Conservation (phyloP, 1,140 invertebrate species). For the Sycobia sp. region DNA sequence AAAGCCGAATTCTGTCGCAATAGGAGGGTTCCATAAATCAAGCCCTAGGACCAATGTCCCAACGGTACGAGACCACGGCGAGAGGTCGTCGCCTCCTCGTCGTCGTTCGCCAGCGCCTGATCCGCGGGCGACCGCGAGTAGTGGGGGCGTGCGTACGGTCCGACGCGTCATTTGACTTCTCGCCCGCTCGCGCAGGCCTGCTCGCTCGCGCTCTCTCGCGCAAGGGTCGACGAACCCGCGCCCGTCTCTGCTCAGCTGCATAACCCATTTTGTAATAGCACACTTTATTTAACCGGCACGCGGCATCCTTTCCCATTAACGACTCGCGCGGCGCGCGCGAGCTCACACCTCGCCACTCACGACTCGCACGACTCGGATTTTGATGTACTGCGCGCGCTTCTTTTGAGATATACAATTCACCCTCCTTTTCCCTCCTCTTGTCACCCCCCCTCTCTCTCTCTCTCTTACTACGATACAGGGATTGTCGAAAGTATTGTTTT, state of each 20-base stretch:
- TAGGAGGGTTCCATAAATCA: too few species aligned
- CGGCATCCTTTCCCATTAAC: conserved; percentile 44
- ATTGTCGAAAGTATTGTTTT: too few species aligned
- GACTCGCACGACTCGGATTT: too few species aligned
- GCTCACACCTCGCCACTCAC: neutral
- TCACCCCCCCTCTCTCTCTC: neutral
- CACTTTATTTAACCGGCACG: conserved; percentile 56
- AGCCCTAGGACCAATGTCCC: too few species aligned
- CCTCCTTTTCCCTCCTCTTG: neutral
- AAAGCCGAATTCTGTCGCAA: too few species aligned
- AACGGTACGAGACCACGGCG: too few species aligned
- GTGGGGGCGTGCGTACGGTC: conserved; percentile 41
- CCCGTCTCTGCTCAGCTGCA: conserved; percentile 57
- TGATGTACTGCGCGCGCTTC: neutral
- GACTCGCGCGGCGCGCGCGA: conserved; percentile 23
- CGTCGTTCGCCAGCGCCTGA: conserved; percentile 38
- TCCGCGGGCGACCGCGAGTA: conserved; percentile 42
- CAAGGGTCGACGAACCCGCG: conserved; percentile 51
- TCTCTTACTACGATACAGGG: too few species aligned
- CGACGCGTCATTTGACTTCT: conserved; percentile 38
- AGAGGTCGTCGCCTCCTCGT: too few species aligned
- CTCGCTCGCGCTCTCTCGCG: conserved; percentile 51
- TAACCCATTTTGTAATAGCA: conserved; percentile 63
- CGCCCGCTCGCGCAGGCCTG: conserved; percentile 45
- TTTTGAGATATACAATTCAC: too few species aligned